phyloP scores from a whole-genome alignment of 2,113 vertebrate species.

The Albula goreensis region DNA sequence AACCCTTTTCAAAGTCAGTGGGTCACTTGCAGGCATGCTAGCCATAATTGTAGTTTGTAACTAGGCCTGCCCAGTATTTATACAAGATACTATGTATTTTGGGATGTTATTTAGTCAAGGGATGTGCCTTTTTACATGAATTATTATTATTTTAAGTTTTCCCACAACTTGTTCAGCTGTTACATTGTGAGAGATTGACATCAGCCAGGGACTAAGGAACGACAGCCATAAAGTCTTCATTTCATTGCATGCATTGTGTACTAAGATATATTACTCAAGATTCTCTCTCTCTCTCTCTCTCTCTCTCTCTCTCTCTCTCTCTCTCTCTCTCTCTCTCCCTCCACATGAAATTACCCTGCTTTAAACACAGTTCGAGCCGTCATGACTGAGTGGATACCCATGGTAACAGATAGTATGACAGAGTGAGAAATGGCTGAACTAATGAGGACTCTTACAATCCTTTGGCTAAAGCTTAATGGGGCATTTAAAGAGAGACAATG shows the following conservation, averaged over 20 bases:
- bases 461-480: slow-evolving; percentile 72
- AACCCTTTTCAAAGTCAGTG: no score
- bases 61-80: no score
- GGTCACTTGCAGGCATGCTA: no score
- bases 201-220: not conserved
- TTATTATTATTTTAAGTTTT: no score
- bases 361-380: slow-evolving; percentile 59
- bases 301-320: not conserved
- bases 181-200: no score
- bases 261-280: not conserved
- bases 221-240: not conserved
- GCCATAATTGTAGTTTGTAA: no score
- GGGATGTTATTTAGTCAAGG: no score
- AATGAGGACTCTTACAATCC: slow-evolving; percentile 74
- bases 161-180: no score
- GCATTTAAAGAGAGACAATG: slow-evolving; percentile 75
- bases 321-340: not conserved
- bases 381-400: slow-evolving; percentile 52
- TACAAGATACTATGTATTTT: no score
- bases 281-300: not conserved
- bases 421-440: slow-evolving; percentile 66
- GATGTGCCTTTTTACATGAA: no score
- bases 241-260: not conserved
- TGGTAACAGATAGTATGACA: slow-evolving; percentile 63
- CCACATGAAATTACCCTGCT: slow-evolving; percentile 38